Conservation (phyloP, 2,113 vertebrate species). For the Pteronura brasiliensis region DNA sequence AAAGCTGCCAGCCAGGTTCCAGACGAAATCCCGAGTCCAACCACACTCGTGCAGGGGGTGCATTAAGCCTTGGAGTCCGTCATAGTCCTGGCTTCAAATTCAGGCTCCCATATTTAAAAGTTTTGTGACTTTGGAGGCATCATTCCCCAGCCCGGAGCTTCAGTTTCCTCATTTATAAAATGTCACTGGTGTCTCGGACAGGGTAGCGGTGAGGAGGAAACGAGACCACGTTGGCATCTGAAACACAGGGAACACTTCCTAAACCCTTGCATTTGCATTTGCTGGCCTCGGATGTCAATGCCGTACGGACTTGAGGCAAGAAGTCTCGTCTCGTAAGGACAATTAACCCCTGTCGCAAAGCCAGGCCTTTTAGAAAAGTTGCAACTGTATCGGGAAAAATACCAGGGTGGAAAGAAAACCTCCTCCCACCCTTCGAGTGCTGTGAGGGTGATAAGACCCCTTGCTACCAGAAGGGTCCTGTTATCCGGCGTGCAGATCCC, state of each 20-base stretch:
- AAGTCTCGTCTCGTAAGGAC: not conserved
- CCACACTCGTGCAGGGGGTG: not conserved
- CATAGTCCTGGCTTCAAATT: not conserved
- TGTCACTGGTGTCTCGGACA: not conserved
- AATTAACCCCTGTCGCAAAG: not conserved
- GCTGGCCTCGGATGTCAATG: not conserved
- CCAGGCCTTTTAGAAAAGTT: conserved; percentile 4
- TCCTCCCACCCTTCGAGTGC: not conserved
- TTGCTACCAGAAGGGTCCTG: conserved; percentile 43
- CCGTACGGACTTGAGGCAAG: not conserved
- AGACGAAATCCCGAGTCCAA: not conserved
- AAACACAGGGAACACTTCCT: not conserved
- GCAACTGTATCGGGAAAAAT: conserved; percentile 12
- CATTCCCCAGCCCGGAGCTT: not conserved
- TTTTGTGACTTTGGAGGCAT: not conserved
- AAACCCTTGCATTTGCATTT: not conserved
- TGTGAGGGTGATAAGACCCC: conserved; percentile 57
- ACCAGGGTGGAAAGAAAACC: conserved; percentile 21
- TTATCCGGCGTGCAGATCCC: conserved; percentile 42
- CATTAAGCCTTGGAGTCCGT: not conserved
- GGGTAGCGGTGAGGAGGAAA: not conserved
- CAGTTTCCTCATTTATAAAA: not conserved
- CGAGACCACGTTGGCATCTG: not conserved
- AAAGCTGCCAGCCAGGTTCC: not conserved
- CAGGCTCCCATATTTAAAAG: not conserved